Base-by-base conservation (phyloP, 1,140 invertebrate species). In the Mycetomoellerius zeteki region DNA sequence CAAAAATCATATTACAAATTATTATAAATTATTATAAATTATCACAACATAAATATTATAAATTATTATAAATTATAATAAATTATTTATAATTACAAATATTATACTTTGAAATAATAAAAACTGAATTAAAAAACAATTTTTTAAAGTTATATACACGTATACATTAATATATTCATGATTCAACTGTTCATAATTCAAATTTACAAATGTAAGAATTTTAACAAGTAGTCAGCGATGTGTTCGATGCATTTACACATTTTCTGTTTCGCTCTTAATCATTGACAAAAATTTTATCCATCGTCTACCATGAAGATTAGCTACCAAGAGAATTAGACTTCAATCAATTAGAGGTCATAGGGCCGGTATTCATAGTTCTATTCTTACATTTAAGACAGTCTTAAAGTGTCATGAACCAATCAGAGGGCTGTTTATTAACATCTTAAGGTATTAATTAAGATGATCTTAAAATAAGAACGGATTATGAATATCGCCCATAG, bases 261-360 rank as follows among this genome's bases (percentile, higher is more conserved):
- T 6, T 65, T 64, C n/a, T 24, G 10, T 76, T 52, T 37, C 16
- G 19, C 67, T 67, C 37, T 30, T 37, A 47, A 80, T 58, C 12
- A 80, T 67, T 37, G 19, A 14, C 3, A 19, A 60, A 47, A 60
- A 81, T 60, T 52, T 12, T 12, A 8, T 24, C 12, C 14, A 16
- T 54, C 16, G 56, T 47, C 54, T 5, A 54, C 8, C 27, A 33
- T 43, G 50, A 27, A 67, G 19, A 47, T 43, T 78, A 90, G 88
- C 85, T 50, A 50, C 37, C 37, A 50, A 50, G 47, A 50, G 3
- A 14, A 43, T 43, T 43, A 43, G 37, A 8, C 8, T 7, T 43
- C 8, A 43, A 43, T 43, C 92, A 94, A 93, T 94, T 94, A 92
- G 75, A 47, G 47, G 1, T 14, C 14, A 10, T 86, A 37, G 8